Evolutionary conservation across 2,797 vertebrate genomes (phyloP).

Genomic region (Discoglossus pictus): DNA sequence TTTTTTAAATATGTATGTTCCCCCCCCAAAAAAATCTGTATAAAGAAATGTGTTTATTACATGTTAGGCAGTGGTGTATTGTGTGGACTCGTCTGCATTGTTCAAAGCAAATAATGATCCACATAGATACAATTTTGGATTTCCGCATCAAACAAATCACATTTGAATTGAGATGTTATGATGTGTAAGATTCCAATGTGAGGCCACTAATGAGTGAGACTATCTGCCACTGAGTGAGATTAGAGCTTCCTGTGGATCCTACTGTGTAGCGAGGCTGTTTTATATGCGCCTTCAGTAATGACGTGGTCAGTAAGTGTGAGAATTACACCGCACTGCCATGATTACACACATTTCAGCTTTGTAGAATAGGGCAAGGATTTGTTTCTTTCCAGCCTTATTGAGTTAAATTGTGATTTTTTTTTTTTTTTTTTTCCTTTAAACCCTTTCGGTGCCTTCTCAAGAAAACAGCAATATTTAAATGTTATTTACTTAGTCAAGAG

Average conservation of each 20-base stretch:
- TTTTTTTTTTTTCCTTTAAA: too few species aligned
- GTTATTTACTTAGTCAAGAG: too few species aligned
- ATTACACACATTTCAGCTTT: neutral
- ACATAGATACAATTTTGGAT: conserved; percentile 27
- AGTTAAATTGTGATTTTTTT: too few species aligned
- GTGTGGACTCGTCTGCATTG: neutral
- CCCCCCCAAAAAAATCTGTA: too few species aligned
- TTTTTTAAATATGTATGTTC: too few species aligned
- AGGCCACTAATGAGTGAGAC: conserved; percentile 31
- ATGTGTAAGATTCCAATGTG: conserved; percentile 39
- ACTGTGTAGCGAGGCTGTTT: conserved; percentile 7
- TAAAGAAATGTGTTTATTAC: neutral
- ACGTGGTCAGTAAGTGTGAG: neutral
- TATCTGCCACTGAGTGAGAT: conserved; percentile 35
- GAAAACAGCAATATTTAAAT: too few species aligned
- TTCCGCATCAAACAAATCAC: conserved; percentile 38
- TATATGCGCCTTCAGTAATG: neutral
- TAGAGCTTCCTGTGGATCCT: conserved; percentile 20
- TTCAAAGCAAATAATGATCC: conserved; percentile 11
- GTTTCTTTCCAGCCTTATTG: conserved; percentile 3
- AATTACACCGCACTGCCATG: too few species aligned
- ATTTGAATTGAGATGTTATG: conserved; percentile 37
- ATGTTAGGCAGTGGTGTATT: conserved; percentile 20
- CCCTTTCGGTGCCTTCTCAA: too few species aligned
- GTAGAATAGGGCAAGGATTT: neutral